Evolutionary conservation across 1,140 invertebrate species (phyloP), one percentile per base, ranked within the genome.

Genomic region (Neomicropteryx cornuta): DNA sequence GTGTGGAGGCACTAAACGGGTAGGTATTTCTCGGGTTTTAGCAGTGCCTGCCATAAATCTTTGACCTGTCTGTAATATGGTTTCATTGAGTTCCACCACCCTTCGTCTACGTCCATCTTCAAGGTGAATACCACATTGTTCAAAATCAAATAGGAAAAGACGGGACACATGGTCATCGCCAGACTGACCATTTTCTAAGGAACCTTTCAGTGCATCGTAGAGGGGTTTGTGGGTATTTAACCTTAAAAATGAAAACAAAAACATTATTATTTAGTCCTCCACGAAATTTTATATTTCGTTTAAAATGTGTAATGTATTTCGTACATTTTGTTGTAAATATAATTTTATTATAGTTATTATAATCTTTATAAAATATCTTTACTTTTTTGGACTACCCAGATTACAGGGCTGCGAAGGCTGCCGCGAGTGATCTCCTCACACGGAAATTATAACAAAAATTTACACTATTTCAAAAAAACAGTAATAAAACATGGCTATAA

Each of bases 91-190:
- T 2, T 76, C 65, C 0, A 96, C 90, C 40, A 96, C 90, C 45
- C 73, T 62, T 42, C 76, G 58, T 35, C 91, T 66, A 45, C 83
- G 72, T 3, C 70, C 56, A 46, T 92, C 83, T n/a, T 79, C 73
- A 34, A 98, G 68, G 61, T 97, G 92, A 46, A 97, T 97, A 5
- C 93, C 94, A 66, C 84, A 84, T 61, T 96, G 91, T 59, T 97
- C 92, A 69, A 97, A 97, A 60, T 98, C 94, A 64, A 93, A 90
- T 21, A 95, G 61, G 67, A 97, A 97, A 36, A 98, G 60, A 51
- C 83, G 72, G 1, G 81, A 79, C 3, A 98, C 83, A 62, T 95
- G 83, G 31, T 79, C 56, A 56, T 98, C 94, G 2, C 87, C 76
- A 1, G 75, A 72, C 55, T 96, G 91, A 8, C 83, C 85, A 14